Evolutionary conservation across 2,888 invertebrate species (phyloP).

Genomic region (Fissipunctia ypsillon): DNA sequence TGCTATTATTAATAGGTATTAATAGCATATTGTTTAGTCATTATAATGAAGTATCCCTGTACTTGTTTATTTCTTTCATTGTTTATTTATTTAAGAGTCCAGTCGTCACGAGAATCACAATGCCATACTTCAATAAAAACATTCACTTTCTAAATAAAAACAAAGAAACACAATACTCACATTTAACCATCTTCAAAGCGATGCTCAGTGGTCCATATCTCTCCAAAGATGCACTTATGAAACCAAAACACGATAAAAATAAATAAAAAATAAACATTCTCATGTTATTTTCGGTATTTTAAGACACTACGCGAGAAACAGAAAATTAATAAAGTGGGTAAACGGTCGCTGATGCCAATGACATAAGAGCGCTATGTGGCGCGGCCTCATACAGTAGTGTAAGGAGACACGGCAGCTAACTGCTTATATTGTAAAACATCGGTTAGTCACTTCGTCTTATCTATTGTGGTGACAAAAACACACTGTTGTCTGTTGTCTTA

Average conservation of each 20-base stretch:
- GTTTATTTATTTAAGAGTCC: not conserved
- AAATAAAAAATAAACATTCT: slow-evolving; percentile 26
- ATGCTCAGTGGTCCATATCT: slow-evolving; percentile 84
- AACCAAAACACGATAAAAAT: slow-evolving; percentile 37
- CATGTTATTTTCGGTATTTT: slow-evolving; percentile 36
- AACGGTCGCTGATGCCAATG: slow-evolving; percentile 1
- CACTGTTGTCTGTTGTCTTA: slow-evolving; percentile 21
- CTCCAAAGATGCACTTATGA: slow-evolving; percentile 74
- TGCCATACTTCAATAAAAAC: not conserved
- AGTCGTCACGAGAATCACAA: not conserved
- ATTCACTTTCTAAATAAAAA: slow-evolving; percentile 20
- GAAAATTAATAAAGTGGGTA: not conserved
- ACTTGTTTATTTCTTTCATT: not conserved
- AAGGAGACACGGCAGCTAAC: not conserved
- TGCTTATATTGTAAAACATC: slow-evolving; percentile 4
- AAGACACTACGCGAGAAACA: slow-evolving; percentile 1
- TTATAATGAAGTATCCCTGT: not conserved
- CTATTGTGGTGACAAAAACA: slow-evolving; percentile 13
- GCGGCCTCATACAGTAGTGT: slow-evolving; percentile 17
- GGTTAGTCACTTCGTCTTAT: slow-evolving; percentile 32
- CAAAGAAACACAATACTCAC: slow-evolving; percentile 73
- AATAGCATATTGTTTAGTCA: not conserved
- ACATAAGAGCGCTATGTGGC: not conserved
- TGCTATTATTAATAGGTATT: no score
- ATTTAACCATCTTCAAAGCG: slow-evolving; percentile 80